Evolutionary conservation across 2,113 vertebrate species (phyloP).

Genomic region (Meles meles): DNA sequence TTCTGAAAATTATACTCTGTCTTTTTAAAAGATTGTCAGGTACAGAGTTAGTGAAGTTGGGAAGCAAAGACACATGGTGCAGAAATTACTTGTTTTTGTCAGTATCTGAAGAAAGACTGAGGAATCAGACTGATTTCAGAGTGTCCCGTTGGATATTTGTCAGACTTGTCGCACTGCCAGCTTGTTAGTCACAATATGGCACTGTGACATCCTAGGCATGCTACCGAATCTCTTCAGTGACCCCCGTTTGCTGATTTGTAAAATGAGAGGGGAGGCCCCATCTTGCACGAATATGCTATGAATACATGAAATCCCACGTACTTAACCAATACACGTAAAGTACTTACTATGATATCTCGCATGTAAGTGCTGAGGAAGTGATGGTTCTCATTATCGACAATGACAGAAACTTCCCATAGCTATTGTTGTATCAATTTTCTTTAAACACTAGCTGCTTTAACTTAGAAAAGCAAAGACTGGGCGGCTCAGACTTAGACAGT

Average conservation of each 20-base stretch:
- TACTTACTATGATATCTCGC: background rate
- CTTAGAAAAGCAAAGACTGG: background rate
- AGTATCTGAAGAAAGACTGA: background rate
- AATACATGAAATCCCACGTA: background rate
- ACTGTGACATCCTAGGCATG: background rate
- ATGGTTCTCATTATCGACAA: background rate
- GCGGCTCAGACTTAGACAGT: background rate
- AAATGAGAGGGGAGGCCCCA: background rate
- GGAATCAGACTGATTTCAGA: background rate
- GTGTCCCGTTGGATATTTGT: background rate
- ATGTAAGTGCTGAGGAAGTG: background rate
- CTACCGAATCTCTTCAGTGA: background rate
- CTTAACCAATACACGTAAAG: background rate
- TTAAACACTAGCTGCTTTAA: background rate
- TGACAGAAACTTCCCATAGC: background rate
- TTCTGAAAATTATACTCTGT: background rate
- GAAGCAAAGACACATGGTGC: background rate
- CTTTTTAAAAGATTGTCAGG: background rate
- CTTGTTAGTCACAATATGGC: background rate
- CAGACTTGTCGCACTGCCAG: background rate
- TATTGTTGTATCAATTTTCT: background rate
- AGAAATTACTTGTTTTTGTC: background rate
- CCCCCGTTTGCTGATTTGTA: background rate
- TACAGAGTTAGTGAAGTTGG: background rate
- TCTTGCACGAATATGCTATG: background rate